phyloP scores from a whole-genome alignment of 2,888 invertebrate genomes.

The Siphonodentalium dalli region DNA sequence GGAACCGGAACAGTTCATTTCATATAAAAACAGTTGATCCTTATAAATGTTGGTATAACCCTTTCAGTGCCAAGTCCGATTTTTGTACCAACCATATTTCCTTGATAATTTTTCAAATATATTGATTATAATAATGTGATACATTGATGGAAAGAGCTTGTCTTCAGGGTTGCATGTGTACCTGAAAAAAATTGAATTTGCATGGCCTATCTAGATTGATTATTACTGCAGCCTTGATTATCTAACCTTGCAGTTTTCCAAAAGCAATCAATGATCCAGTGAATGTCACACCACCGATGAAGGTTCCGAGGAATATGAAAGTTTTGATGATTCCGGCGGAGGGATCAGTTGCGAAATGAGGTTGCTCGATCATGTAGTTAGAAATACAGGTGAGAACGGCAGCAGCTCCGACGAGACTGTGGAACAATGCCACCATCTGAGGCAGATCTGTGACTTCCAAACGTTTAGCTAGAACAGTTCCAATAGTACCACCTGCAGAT shows the following conservation, averaged over 20 bases:
- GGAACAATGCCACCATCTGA: constrained; percentile 87
- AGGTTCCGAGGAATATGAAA: constrained; percentile 85
- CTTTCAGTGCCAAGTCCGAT: too few species aligned
- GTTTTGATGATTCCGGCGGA: constrained; percentile 78
- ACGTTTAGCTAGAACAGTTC: constrained; percentile 79
- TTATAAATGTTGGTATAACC: too few species aligned
- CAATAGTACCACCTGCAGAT: constrained; percentile 74
- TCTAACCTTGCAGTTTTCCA: constrained; percentile 79
- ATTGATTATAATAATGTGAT: too few species aligned
- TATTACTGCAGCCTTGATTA: not conserved
- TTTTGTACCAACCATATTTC: too few species aligned
- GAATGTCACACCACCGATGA: constrained; percentile 89
- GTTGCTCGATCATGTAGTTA: constrained; percentile 84
- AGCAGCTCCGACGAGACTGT: constrained; percentile 84
- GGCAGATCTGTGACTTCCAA: constrained; percentile 81
- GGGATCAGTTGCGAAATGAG: constrained; percentile 82
- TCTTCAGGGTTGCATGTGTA: not conserved
- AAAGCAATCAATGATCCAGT: constrained; percentile 88
- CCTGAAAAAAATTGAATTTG: not conserved
- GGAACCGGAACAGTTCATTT: too few species aligned
- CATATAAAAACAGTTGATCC: too few species aligned
- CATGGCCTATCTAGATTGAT: not conserved
- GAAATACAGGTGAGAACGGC: constrained; percentile 86
- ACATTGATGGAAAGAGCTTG: too few species aligned
- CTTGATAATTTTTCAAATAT: too few species aligned